Percentiles rank a stretch among this genome's conserved stretches.
Evolutionary conservation across 1,140 invertebrate species (phyloP).

Genomic region (Drosophila takahashii): DNA sequence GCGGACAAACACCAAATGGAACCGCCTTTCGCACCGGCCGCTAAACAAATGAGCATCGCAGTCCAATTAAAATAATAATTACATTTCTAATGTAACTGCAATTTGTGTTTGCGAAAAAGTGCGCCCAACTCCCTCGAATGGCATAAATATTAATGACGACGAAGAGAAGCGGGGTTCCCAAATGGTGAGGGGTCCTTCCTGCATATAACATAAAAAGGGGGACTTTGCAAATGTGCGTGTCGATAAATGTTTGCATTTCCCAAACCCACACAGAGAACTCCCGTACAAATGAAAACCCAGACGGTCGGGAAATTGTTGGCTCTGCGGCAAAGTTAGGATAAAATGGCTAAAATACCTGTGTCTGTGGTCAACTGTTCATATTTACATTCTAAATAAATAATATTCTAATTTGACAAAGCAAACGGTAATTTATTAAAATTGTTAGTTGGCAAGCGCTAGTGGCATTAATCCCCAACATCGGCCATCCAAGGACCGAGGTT

Average conservation of each 20-base stretch:
- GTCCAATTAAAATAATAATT: conserved; percentile 84
- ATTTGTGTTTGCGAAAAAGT: conserved; percentile 67
- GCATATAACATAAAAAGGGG: not conserved
- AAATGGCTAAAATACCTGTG: conserved; percentile 67
- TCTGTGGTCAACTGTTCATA: conserved; percentile 77
- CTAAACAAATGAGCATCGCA: conserved; percentile 69
- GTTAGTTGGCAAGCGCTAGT: conserved; percentile 45
- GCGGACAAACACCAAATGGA: conserved; percentile 28
- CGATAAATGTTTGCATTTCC: conserved; percentile 75
- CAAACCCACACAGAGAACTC: conserved; percentile 43
- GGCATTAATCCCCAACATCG: conserved; percentile 64
- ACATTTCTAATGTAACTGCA: conserved; percentile 81
- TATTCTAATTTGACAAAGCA: conserved; percentile 83
- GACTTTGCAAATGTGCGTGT: conserved; percentile 71
- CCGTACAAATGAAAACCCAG: conserved; percentile 31
- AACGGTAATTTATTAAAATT: conserved; percentile 79
- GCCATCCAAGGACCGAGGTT: not conserved
- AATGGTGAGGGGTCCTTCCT: conserved; percentile 13
- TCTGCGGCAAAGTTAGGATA: conserved; percentile 52
- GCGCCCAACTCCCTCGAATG: conserved; percentile 47
- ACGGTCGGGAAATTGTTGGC: conserved; percentile 36
- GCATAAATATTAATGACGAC: conserved; percentile 81
- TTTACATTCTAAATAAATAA: conserved; percentile 83
- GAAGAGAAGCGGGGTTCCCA: conserved; percentile 22
- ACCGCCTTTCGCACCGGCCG: not conserved